Conservation (phyloP, 2,888 invertebrate species). For the Lamellibrachia columna region DNA sequence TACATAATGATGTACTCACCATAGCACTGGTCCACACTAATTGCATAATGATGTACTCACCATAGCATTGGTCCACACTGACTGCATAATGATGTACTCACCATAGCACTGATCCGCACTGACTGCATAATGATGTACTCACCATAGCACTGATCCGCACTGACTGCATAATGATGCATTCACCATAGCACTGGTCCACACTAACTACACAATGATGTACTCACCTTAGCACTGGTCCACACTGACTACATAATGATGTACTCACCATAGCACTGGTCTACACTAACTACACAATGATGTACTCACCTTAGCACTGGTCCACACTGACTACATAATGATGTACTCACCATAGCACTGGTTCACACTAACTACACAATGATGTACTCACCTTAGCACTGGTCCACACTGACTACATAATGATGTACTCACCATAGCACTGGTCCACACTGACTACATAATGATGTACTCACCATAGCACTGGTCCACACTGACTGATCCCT, state of each 20-base stretch:
- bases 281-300: neutral
- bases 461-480: neutral
- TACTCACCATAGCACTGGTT: conserved; percentile 10
- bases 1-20: neutral
- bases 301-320: neutral
- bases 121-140: neutral
- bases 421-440: neutral
- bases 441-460: neutral
- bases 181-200: neutral
- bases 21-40: conserved; percentile 11
- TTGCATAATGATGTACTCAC: neutral
- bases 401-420: neutral
- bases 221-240: conserved; percentile 3
- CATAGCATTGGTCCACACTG: conserved; percentile 4
- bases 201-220: neutral
- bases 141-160: neutral
- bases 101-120: neutral
- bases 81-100: neutral
- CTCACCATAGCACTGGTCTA: conserved; percentile 4
- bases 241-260: neutral
- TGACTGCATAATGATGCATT: neutral
- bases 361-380: neutral
- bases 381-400: neutral
- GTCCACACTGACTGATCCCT: neutral
- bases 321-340: neutral